phyloP scores from a whole-genome alignment of 2,797 vertebrate genomes.

The Tangara arthus region DNA sequence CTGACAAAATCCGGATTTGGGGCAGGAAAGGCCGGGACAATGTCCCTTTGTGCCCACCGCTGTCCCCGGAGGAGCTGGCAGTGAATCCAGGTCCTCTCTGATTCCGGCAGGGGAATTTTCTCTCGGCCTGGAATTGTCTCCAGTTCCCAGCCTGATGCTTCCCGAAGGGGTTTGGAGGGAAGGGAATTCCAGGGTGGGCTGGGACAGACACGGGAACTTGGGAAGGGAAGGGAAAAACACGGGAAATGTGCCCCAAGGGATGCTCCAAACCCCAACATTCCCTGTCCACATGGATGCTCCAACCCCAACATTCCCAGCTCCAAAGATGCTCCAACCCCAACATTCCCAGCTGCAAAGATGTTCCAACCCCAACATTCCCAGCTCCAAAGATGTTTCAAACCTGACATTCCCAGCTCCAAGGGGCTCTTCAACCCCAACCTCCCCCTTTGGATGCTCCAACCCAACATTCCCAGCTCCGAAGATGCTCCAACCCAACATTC shows the following conservation, averaged over 20 bases:
- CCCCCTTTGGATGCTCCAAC: too few species aligned
- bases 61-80: not conserved
- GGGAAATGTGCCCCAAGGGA: fast-evolving
- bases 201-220: fast-evolving
- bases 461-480: not conserved
- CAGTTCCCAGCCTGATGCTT: not conserved
- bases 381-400: too few species aligned
- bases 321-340: not conserved
- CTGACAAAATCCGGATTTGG: not conserved
- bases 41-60: not conserved
- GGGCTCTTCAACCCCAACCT: too few species aligned
- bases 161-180: not conserved
- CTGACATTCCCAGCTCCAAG: too few species aligned
- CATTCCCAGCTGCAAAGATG: too few species aligned
- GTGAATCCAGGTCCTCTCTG: not conserved
- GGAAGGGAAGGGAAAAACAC: fast-evolving
- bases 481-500: not conserved
- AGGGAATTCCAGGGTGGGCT: not conserved
- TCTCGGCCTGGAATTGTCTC: not conserved
- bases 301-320: too few species aligned
- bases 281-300: too few species aligned
- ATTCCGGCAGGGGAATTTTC: not conserved
- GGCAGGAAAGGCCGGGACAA: not conserved
- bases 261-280: not conserved
- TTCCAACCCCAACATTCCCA: too few species aligned